Evolutionary conservation across 2,113 vertebrate species (phyloP).

Genomic region (Salvelinus namaycush): DNA sequence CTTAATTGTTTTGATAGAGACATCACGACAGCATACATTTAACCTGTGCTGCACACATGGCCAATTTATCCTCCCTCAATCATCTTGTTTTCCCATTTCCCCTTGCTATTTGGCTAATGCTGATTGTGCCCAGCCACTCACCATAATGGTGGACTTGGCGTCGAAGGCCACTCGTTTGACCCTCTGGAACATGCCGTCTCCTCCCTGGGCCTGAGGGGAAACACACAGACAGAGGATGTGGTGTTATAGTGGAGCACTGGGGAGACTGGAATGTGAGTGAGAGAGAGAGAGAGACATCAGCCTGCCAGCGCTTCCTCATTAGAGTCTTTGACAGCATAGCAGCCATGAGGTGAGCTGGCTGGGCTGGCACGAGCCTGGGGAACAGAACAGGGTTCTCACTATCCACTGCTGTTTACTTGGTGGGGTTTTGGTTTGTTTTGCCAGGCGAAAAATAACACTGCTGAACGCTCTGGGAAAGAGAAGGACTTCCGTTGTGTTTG

Average conservation of each 20-base stretch:
- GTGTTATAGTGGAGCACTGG: neutral
- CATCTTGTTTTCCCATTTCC: too few species aligned
- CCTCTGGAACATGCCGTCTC: conserved; percentile 90
- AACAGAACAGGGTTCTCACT: conserved; percentile 45
- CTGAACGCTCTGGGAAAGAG: conserved; percentile 42
- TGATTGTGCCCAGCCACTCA: conserved; percentile 66
- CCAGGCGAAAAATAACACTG: conserved; percentile 54
- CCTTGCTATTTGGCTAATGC: too few species aligned
- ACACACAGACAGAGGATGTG: conserved; percentile 25
- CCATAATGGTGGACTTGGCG: conserved; percentile 89
- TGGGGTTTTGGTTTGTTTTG: conserved; percentile 51
- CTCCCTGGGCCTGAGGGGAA: conserved; percentile 86
- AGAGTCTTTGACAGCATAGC: conserved; percentile 3
- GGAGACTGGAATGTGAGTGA: neutral
- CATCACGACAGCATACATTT: too few species aligned
- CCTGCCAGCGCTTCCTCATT: conserved; percentile 15
- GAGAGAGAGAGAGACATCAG: conserved; percentile 15
- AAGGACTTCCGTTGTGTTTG: conserved; percentile 43
- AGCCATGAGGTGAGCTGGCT: conserved; percentile 26
- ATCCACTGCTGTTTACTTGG: conserved; percentile 46
- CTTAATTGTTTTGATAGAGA: too few species aligned
- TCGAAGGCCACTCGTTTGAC: conserved; percentile 92
- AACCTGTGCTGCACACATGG: too few species aligned
- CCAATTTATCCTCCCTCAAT: too few species aligned
- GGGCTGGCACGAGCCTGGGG: conserved; percentile 14